phyloP scores from a whole-genome alignment of 2,888 invertebrate species.

The Amblyjoppa fuscipennis region DNA sequence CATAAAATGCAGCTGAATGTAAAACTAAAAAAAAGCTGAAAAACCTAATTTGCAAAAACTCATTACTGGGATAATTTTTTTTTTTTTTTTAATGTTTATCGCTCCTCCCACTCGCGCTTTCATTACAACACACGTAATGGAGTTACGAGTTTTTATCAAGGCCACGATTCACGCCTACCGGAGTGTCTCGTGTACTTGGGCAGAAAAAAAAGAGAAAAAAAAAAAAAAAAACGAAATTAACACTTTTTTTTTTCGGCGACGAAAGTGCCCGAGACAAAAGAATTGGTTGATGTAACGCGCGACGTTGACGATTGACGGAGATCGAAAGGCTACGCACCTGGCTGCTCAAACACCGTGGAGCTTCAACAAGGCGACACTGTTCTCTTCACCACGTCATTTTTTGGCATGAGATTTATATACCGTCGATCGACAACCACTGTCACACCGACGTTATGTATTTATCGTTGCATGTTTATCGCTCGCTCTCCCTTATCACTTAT shows the following conservation, averaged over 20 bases:
- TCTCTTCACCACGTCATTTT: constrained; percentile 81
- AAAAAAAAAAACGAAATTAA: constrained; percentile 16
- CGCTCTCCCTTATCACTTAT: constrained; percentile 2
- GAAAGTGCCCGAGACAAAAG: background rate
- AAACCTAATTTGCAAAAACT: background rate
- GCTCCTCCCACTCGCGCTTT: constrained; percentile 56
- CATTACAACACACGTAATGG: constrained; percentile 66
- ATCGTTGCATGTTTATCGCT: constrained; percentile 35
- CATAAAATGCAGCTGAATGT: background rate
- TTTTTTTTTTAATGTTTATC: constrained; percentile 51
- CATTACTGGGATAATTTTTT: background rate
- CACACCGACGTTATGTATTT: constrained; percentile 65
- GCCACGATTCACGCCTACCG: constrained; percentile 60
- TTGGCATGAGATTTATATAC: constrained; percentile 75
- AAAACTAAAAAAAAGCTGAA: background rate
- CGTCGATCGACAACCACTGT: constrained; percentile 71
- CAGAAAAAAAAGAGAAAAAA: background rate
- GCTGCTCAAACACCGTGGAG: constrained; percentile 62
- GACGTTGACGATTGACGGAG: background rate
- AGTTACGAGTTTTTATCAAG: constrained; percentile 67
- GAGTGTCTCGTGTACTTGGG: constrained; percentile 41
- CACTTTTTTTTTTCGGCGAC: background rate
- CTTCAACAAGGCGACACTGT: constrained; percentile 67
- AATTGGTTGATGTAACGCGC: background rate
- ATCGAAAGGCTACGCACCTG: constrained; percentile 61